Conservation (phyloP, 2,113 vertebrate genomes). For the Psittacula cyanocephala region DNA sequence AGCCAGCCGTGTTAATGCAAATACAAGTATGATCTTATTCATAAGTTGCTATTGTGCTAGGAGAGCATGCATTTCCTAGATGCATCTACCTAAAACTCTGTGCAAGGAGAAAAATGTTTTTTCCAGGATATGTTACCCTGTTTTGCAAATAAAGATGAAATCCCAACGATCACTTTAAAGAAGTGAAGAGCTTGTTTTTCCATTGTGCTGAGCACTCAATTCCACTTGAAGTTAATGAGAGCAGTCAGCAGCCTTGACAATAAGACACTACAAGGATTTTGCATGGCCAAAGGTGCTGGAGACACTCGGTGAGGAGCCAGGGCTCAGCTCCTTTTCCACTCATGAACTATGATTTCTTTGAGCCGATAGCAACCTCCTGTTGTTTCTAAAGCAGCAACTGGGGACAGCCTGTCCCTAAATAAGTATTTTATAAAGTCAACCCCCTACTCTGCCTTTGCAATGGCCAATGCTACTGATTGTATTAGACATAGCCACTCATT, state of each 20-base stretch:
- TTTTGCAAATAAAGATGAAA: constrained; percentile 42
- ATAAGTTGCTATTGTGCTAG: constrained; percentile 64
- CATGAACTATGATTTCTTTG: neutral
- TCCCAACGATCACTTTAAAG: constrained; percentile 37
- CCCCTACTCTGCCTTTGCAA: neutral
- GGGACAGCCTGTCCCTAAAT: neutral
- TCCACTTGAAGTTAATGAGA: constrained; percentile 58
- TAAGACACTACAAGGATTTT: neutral
- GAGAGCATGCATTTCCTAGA: constrained; percentile 48
- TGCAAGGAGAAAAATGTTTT: neutral
- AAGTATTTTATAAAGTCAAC: neutral
- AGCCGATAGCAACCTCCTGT: neutral
- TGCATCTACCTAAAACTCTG: neutral
- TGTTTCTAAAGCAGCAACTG: neutral
- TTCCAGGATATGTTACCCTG: neutral
- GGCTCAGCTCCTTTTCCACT: neutral
- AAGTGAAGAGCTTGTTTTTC: neutral
- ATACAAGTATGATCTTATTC: constrained; percentile 77
- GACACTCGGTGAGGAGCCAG: neutral
- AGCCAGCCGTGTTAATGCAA: constrained; percentile 75
- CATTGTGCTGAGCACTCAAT: constrained; percentile 43
- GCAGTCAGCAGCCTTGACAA: constrained; percentile 35
- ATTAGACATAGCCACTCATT: neutral
- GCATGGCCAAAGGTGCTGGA: constrained; percentile 26
- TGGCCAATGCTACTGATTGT: neutral